These are phyloP conservation scores for Palloptera scutellata DNA, from an alignment of 2,888 invertebrate species.

Conservation along the genomic window DNA sequence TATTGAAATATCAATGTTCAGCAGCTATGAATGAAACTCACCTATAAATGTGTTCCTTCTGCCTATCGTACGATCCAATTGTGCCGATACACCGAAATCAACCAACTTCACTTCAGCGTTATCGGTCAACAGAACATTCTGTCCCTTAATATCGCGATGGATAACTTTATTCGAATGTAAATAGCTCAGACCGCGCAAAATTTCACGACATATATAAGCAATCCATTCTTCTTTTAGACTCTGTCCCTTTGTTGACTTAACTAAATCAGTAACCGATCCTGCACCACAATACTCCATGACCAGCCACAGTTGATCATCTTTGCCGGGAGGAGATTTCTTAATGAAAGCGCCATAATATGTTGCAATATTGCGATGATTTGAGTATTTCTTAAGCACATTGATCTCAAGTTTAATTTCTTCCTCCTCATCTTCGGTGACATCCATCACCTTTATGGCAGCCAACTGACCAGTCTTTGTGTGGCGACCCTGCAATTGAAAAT, in stretches of 20 bases:
- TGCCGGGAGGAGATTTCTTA: slow-evolving; percentile 97
- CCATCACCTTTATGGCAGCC: slow-evolving; percentile 99
- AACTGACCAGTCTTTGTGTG: slow-evolving; percentile 99
- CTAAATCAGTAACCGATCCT: slow-evolving; percentile 98
- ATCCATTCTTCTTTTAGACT: slow-evolving; percentile 99
- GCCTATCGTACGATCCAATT: slow-evolving; percentile 98
- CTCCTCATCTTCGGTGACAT: slow-evolving; percentile 99
- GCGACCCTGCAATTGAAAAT: slow-evolving; percentile 77
- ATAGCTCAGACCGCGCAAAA: slow-evolving; percentile 93
- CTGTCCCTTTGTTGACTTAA: slow-evolving; percentile 98
- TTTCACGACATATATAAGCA: slow-evolving; percentile 98
- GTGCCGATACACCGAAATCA: slow-evolving; percentile 99
- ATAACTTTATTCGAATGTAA: slow-evolving; percentile 99
- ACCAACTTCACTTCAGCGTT: slow-evolving; percentile 99
- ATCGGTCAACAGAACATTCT: slow-evolving; percentile 98
- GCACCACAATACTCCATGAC: slow-evolving; percentile 99
- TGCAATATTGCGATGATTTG: slow-evolving; percentile 98
- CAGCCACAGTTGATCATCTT: slow-evolving; percentile 99
- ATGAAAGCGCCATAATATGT: slow-evolving; percentile 99
- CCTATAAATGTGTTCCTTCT: slow-evolving; percentile 96
- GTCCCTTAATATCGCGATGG: slow-evolving; percentile 99
- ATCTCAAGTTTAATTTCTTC: slow-evolving; percentile 99
- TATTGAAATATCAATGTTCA: too few relatives aligned
- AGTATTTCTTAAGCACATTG: slow-evolving; percentile 98
- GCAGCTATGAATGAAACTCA: slow-evolving; percentile 36